Conservation (phyloP, 2,888 invertebrate genomes). For the Diabrotica balteata region DNA sequence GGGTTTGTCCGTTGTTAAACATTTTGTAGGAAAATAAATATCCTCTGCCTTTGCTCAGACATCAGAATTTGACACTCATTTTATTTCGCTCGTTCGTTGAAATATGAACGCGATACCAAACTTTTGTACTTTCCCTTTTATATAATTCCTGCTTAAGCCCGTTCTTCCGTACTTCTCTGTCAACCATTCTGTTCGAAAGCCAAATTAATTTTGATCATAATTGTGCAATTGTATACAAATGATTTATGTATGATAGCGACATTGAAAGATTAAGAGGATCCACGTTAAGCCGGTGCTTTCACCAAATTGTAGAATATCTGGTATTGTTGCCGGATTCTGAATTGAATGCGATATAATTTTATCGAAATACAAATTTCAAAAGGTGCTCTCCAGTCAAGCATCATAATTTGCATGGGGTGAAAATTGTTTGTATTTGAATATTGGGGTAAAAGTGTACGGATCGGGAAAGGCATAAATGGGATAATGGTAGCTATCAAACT, state of each 20-base stretch:
- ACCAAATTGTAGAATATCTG: conserved; percentile 22
- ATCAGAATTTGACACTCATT: too few species aligned
- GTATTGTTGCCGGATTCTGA: conserved; percentile 3
- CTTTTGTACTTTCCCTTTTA: too few species aligned
- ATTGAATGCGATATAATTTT: conserved; percentile 5
- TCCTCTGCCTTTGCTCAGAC: not conserved
- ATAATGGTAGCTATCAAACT: too few species aligned
- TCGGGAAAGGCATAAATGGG: too few species aligned
- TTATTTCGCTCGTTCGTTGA: too few species aligned
- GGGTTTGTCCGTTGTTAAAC: too few species aligned
- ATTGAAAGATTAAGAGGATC: conserved; percentile 14
- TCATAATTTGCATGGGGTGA: too few species aligned
- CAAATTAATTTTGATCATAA: conserved; percentile 15
- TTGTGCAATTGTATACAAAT: conserved; percentile 18
- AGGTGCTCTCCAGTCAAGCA: not conserved
- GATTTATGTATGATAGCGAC: conserved; percentile 14
- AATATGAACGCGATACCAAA: not conserved
- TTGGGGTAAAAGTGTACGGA: too few species aligned
- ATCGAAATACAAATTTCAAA: not conserved
- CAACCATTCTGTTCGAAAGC: too few species aligned
- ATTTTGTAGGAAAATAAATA: not conserved
- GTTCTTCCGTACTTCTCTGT: too few species aligned
- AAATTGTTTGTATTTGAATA: too few species aligned
- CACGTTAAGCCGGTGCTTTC: conserved; percentile 18
- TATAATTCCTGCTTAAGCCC: too few species aligned